Base-by-base conservation (phyloP, 2,888 invertebrate genomes). In the Lepas anatifera region DNA sequence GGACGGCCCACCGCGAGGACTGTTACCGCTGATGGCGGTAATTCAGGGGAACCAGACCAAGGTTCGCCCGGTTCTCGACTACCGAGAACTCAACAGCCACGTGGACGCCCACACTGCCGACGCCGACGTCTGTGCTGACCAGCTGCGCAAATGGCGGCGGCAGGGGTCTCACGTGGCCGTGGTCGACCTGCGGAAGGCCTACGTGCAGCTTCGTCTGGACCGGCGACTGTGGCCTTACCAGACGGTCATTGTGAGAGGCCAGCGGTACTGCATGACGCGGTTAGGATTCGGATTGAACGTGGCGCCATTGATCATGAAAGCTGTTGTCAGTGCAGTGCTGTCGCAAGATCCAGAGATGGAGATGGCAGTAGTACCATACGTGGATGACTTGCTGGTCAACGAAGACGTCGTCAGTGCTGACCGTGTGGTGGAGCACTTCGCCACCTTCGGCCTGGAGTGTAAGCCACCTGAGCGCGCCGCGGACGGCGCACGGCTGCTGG, bases 61-160 rank as follows among this genome's bases (percentile, higher is more conserved):
- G 46, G 71, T 71, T 32, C 22, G 69, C n/a, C 69, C 71, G 0
- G 69, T 69, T 3, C 66, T 71, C 48, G 71, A 69, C 48, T 69
- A 66, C 16, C 29, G 58, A 6, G 68, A 71, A 13, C 67, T 71
- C 4, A 68, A 70, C 39, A 18, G 43, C 4, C 35, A 4, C 37
- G 35, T 68, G 29, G 35, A 58, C 16, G 64, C 66, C 32, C 50
- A 68, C 43, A 46, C 68, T 6, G 68, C 52, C 6, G 68, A 68
- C 39, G 32, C 39, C 18, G 68, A 46, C 27, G 46, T 68, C 4
- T 68, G 68, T 43, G 35, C 63, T n/a, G 63, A 70, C 58, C 48
- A 67, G n/a, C 25, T 69, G 8, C 39, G 69, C 1, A 43, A 50
- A 66, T 69, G 70, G 41, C 50, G 69, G 25, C 11, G 68, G 50